Evolutionary conservation across 2,113 vertebrate genomes (phyloP).

Genomic region (Chiloscyllium plagiosum): DNA sequence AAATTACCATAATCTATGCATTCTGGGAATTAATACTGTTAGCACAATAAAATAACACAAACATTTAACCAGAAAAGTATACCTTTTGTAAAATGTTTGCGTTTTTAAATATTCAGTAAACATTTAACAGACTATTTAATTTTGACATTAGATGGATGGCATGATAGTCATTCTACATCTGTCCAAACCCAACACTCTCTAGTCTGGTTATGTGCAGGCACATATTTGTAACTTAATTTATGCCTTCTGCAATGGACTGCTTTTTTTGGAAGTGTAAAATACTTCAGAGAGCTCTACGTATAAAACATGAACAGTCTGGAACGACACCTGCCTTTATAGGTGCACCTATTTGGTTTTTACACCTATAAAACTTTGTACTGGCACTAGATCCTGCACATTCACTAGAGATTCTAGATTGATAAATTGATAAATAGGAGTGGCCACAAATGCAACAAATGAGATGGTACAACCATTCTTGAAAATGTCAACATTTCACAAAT

Average conservation of each 20-base stretch:
- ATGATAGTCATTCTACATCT: background rate
- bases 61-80: background rate
- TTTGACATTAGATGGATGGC: background rate
- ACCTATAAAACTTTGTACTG: background rate
- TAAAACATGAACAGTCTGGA: background rate
- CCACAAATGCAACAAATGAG: background rate
- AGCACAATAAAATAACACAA: background rate
- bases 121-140: background rate
- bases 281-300: background rate
- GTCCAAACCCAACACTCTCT: too few relatives aligned
- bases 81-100: background rate
- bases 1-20: background rate
- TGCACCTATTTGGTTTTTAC: too few relatives aligned
- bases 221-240: background rate
- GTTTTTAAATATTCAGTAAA: background rate
- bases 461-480: background rate
- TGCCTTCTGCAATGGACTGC: background rate
- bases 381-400: background rate
- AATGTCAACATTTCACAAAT: background rate
- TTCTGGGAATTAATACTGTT: background rate
- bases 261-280: background rate
- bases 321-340: background rate
- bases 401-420: background rate
- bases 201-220: background rate
- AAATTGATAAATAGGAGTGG: background rate